Evolutionary conservation across 2,113 vertebrate genomes (phyloP).

Genomic region (Phrynosoma platyrhinos): DNA sequence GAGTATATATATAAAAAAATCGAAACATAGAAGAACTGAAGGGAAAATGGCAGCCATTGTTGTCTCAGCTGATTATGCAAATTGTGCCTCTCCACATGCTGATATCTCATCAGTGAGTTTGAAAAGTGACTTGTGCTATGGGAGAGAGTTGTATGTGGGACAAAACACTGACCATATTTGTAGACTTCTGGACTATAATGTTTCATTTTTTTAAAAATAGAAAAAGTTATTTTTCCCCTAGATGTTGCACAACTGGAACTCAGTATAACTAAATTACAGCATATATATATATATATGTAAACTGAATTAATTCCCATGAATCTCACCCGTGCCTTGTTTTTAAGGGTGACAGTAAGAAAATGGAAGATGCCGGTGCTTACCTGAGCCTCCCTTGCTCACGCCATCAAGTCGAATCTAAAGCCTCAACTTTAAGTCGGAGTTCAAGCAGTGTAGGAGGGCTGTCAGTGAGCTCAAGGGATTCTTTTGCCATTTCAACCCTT

Average conservation of each 20-base stretch:
- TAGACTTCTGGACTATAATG: neutral
- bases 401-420: conserved; percentile 82
- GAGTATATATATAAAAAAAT: too few relatives aligned
- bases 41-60: too few relatives aligned
- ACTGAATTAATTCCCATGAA: neutral
- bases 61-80: too few relatives aligned
- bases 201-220: neutral
- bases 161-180: neutral
- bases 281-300: neutral
- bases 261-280: neutral
- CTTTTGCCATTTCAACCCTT: conserved; percentile 91
- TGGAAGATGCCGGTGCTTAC: conserved; percentile 92
- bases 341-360: conserved; percentile 97
- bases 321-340: conserved; percentile 53
- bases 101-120: neutral
- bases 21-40: too few relatives aligned
- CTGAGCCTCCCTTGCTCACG: conserved; percentile 86
- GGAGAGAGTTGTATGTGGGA: neutral
- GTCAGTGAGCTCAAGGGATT: conserved; percentile 91
- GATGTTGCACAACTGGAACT: neutral
- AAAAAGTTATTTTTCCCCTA: neutral
- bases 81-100: too few relatives aligned
- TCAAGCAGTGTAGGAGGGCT: conserved; percentile 85
- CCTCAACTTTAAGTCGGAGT: conserved; percentile 79
- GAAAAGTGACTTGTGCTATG: neutral